Evolutionary conservation across 2,797 vertebrate genomes (phyloP).

Genomic region (Leptodactylus fallax): DNA sequence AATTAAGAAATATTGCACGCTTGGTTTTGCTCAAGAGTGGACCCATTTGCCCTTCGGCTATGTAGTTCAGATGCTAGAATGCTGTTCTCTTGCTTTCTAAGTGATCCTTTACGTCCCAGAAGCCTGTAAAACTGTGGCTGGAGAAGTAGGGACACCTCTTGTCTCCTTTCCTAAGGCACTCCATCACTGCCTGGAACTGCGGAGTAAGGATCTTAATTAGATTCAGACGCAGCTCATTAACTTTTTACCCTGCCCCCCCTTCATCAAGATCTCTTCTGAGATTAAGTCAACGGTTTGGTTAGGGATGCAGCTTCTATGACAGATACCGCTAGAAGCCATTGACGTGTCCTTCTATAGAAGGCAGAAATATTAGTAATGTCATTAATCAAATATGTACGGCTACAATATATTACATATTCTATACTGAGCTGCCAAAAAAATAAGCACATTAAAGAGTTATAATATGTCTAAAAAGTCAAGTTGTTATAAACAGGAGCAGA

Average conservation of each 20-base stretch:
- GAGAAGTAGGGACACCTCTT: constrained; percentile 39
- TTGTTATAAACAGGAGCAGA: not conserved
- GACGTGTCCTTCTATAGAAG: constrained; percentile 27
- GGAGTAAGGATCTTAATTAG: constrained; percentile 59
- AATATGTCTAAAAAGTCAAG: not conserved
- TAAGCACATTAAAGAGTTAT: no score
- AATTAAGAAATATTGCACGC: constrained; percentile 56
- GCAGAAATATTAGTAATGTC: constrained; percentile 5
- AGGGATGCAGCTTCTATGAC: constrained; percentile 20
- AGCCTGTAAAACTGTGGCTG: constrained; percentile 33
- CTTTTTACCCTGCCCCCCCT: constrained; percentile 50
- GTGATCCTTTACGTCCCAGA: constrained; percentile 44
- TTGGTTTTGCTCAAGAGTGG: constrained; percentile 34
- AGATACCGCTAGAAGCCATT: constrained; percentile 25
- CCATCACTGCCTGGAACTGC: constrained; percentile 37
- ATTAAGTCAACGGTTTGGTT: constrained; percentile 52
- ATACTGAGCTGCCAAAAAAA: no score
- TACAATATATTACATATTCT: not conserved
- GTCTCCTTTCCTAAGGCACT: constrained; percentile 47
- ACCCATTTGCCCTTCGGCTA: constrained; percentile 30
- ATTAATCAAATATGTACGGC: constrained; percentile 9
- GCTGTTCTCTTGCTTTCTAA: constrained; percentile 42
- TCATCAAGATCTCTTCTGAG: constrained; percentile 32
- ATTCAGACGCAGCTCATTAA: constrained; percentile 58
- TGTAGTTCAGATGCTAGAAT: constrained; percentile 44